A percentile compares a stretch with the other conserved stretches of the same genome.
Evolutionary conservation across 2,113 vertebrate genomes (phyloP).

Genomic region (Ciconia stormi): DNA sequence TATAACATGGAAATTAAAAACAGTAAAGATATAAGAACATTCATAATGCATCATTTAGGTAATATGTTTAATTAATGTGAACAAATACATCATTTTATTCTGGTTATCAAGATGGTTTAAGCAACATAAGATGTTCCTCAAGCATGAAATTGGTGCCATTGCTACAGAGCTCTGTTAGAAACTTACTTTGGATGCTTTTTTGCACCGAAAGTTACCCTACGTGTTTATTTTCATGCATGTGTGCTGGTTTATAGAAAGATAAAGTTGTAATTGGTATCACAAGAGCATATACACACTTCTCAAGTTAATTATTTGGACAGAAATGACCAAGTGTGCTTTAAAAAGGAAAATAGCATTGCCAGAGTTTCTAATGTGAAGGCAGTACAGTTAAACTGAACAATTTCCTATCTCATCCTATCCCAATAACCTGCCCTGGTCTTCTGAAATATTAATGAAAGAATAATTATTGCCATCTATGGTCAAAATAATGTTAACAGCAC

Average conservation of each 20-base stretch:
- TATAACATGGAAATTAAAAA: conserved; percentile 29
- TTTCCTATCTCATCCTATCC: conserved; percentile 32
- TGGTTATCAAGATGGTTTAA: conserved; percentile 37
- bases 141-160: conserved; percentile 1
- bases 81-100: conserved; percentile 57
- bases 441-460: conserved; percentile 52
- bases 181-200: not conserved
- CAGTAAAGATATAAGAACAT: conserved; percentile 22
- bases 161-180: not conserved
- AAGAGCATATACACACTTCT: not conserved
- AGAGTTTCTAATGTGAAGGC: conserved; percentile 32
- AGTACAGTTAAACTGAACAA: not conserved
- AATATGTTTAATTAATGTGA: conserved; percentile 60
- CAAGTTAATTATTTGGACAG: not conserved
- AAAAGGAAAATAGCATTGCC: not conserved
- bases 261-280: not conserved
- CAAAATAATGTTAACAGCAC: conserved; percentile 43
- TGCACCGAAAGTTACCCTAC: not conserved
- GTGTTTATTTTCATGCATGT: not conserved
- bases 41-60: conserved; percentile 43
- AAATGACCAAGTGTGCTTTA: conserved; percentile 5
- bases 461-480: conserved; percentile 11
- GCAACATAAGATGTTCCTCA: conserved; percentile 21
- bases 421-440: not conserved
- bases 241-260: not conserved